These are phyloP conservation scores for Sweltsa coloradensis DNA, from an alignment of 1,140 invertebrate genomes.

Conservation along the genomic window DNA sequence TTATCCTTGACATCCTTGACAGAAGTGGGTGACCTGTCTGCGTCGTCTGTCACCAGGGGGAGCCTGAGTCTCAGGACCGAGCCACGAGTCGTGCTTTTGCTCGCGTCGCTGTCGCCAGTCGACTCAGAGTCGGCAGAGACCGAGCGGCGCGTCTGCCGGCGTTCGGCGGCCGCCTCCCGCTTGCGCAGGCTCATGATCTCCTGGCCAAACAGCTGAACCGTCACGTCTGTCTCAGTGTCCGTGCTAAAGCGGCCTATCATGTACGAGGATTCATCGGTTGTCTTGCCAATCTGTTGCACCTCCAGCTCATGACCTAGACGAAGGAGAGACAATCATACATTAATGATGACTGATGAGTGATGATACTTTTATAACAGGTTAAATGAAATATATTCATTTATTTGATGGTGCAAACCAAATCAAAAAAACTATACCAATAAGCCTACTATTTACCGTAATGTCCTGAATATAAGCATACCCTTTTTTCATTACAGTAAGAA, in stretches of 20 bases:
- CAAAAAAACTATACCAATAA: too few relatives aligned
- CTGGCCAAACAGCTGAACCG: conserved; percentile 56
- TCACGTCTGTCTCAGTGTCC: conserved; percentile 59
- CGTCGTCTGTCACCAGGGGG: conserved; percentile 5
- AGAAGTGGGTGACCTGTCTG: conserved; percentile 31
- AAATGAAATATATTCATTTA: too few relatives aligned
- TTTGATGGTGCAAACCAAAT: too few relatives aligned
- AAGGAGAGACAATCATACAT: conserved; percentile 2
- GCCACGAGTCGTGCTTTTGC: conserved; percentile 4
- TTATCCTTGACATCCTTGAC: conserved; percentile 63
- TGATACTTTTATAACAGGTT: too few relatives aligned
- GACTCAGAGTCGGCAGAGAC: conserved; percentile 6
- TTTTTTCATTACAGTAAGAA: too few relatives aligned
- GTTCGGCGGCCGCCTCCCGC: conserved; percentile 30
- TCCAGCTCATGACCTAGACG: conserved; percentile 65
- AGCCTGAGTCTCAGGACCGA: conserved; percentile 10
- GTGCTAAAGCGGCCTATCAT: conserved; percentile 70
- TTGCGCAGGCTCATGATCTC: conserved; percentile 50
- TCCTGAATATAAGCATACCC: too few relatives aligned
- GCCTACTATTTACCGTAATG: too few relatives aligned
- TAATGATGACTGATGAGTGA: too few relatives aligned
- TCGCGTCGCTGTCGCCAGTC: conserved; percentile 6
- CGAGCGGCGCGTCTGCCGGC: conserved; percentile 24
- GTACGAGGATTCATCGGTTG: conserved; percentile 71
- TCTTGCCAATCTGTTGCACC: conserved; percentile 50